phyloP scores from a whole-genome alignment of 2,797 vertebrate genomes.

The Sphenopsis melanotis region DNA sequence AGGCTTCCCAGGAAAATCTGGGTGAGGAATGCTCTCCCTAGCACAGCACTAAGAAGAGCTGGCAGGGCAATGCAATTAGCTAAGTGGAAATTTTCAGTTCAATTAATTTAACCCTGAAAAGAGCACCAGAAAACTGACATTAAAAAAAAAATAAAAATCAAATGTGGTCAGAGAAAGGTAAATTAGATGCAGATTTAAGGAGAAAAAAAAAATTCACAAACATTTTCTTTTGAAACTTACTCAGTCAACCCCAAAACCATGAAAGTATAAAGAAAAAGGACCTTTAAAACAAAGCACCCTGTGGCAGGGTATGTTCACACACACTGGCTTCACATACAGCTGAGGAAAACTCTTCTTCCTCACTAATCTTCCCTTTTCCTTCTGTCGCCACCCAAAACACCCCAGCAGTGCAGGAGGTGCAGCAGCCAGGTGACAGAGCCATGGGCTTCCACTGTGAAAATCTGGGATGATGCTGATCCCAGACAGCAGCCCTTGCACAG shows the following conservation, averaged over 20 bases:
- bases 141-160: neutral
- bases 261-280: neutral
- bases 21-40: neutral
- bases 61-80: neutral
- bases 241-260: neutral
- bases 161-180: neutral
- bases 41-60: neutral
- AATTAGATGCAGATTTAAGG: neutral
- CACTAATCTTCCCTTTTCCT: neutral
- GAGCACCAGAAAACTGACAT: neutral
- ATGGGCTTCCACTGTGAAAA: neutral
- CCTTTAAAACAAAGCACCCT: neutral
- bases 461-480: neutral
- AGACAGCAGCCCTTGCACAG: neutral
- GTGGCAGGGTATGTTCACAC: neutral
- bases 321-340: neutral
- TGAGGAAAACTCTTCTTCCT: neutral
- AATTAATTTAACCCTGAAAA: neutral
- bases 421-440: rapidly evolving
- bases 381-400: neutral
- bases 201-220: rapidly evolving
- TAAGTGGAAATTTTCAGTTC: neutral
- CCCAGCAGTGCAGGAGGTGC: rapidly evolving
- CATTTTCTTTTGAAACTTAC: neutral
- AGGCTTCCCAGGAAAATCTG: neutral